Evolutionary conservation across 2,113 vertebrate species (phyloP).

Genomic region (Arothron firmamentum): DNA sequence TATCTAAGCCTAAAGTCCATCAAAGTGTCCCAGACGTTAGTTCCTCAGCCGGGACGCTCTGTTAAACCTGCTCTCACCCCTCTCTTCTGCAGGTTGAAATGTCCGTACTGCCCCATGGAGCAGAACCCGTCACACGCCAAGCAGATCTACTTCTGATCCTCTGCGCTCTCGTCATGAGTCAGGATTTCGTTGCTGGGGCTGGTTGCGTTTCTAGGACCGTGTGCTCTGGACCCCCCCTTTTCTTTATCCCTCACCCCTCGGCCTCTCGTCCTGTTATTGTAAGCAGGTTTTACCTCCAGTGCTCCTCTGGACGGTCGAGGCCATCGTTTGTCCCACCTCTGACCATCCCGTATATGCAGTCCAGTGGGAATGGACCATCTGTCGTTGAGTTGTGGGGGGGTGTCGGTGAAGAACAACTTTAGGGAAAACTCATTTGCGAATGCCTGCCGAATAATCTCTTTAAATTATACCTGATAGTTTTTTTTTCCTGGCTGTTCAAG

Average conservation of each 20-base stretch:
- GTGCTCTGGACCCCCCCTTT: conserved; percentile 41
- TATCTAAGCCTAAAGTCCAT: too few species aligned
- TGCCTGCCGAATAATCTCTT: conserved; percentile 61
- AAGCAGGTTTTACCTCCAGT: conserved; percentile 59
- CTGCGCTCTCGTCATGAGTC: conserved; percentile 32
- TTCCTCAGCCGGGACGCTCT: too few species aligned
- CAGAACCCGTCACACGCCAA: conserved; percentile 90
- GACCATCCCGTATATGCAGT: conserved; percentile 55
- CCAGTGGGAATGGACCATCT: conserved; percentile 45
- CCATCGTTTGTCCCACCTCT: conserved; percentile 36
- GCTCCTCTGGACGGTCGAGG: conserved; percentile 54
- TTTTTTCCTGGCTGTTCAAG: conserved; percentile 52
- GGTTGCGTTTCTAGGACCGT: conserved; percentile 53
- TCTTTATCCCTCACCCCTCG: conserved; percentile 24
- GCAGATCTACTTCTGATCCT: conserved; percentile 86
- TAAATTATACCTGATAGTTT: conserved; percentile 55
- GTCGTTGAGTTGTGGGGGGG: conserved; percentile 47
- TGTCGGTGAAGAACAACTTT: conserved; percentile 50
- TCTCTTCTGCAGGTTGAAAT: conserved; percentile 79
- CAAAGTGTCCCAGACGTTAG: too few species aligned
- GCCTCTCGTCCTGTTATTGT: conserved; percentile 53
- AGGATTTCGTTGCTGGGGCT: conserved; percentile 60
- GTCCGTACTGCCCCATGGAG: conserved; percentile 91
- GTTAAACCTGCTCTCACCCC: too few species aligned
- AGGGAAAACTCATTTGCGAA: conserved; percentile 59